Conservation (phyloP, 2,888 invertebrate genomes). For the Scelioninae gen. 1 region DNA sequence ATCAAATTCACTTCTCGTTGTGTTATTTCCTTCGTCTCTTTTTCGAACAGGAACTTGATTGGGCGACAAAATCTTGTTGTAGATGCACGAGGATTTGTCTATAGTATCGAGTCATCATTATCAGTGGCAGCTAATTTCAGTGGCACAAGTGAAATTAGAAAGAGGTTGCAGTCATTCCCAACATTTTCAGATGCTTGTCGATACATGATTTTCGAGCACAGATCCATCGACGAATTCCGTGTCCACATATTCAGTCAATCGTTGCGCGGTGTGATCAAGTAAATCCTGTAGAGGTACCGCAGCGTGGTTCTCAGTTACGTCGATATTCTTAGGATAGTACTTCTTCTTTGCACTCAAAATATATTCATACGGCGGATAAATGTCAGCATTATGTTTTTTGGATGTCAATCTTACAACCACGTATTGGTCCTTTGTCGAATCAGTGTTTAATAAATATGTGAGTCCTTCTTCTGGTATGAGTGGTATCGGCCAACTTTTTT, state of each 20-base stretch:
- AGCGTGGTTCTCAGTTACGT: constrained; percentile 29
- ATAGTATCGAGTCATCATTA: constrained; percentile 12
- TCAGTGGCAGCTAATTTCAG: constrained; percentile 1
- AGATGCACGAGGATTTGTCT: constrained; percentile 39
- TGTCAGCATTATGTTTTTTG: constrained; percentile 49
- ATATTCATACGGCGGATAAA: constrained; percentile 32
- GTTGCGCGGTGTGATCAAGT: constrained; percentile 15
- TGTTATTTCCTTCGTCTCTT: constrained; percentile 34
- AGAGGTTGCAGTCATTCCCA: constrained; percentile 3
- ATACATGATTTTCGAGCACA: constrained; percentile 14
- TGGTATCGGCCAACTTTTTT: background rate
- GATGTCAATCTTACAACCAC: constrained; percentile 9
- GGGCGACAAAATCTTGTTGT: constrained; percentile 44
- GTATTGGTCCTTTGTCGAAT: constrained; percentile 26
- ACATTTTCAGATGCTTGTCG: constrained; percentile 18
- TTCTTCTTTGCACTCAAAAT: constrained; percentile 23
- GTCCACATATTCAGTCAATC: constrained; percentile 8
- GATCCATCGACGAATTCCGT: background rate
- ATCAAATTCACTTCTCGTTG: constrained; percentile 20
- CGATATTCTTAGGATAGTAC: constrained; percentile 26
- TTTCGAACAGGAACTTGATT: constrained; percentile 24
- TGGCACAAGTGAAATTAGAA: constrained; percentile 39
- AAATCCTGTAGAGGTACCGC: constrained; percentile 29
- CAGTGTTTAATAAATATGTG: constrained; percentile 19
- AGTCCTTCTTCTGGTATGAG: constrained; percentile 24